Evolutionary conservation across 2,113 vertebrate genomes (phyloP).

Genomic region (zebrafish (Danio rerio)): DNA sequence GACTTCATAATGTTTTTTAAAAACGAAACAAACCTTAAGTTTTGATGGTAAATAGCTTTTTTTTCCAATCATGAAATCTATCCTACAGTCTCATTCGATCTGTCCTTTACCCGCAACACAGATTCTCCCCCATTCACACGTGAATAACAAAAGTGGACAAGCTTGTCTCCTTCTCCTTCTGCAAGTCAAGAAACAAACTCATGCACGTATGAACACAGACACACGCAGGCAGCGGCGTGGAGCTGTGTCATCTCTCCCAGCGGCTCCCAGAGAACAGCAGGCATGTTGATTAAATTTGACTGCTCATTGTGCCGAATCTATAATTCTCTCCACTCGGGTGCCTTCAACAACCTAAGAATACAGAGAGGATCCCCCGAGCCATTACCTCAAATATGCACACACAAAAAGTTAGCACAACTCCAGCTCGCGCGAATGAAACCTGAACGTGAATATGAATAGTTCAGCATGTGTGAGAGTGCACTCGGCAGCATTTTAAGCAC

Average conservation of each 20-base stretch:
- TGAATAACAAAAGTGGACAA: slow-evolving; percentile 19
- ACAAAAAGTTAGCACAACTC: not conserved
- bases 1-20: no score
- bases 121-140: not conserved
- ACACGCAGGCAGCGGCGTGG: not conserved
- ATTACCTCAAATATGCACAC: slow-evolving; percentile 19
- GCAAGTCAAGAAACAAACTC: slow-evolving; percentile 21
- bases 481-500: not conserved
- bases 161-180: slow-evolving; percentile 8
- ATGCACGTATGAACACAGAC: slow-evolving; percentile 12
- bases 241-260: slow-evolving; percentile 37
- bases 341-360: slow-evolving; percentile 45
- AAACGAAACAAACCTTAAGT: no score
- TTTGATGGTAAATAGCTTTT: not conserved
- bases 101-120: not conserved
- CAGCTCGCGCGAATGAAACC: not conserved
- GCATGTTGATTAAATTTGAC: slow-evolving; percentile 54
- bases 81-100: not conserved
- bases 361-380: slow-evolving; percentile 29
- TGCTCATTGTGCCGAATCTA: slow-evolving; percentile 55
- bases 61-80: not conserved
- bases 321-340: slow-evolving; percentile 51
- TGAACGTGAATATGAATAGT: not conserved
- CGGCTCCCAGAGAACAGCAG: slow-evolving; percentile 49
- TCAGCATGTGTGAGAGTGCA: not conserved